Evolutionary conservation across 2,888 invertebrate genomes (phyloP).

Genomic region (Mimumesa dahlbomi): DNA sequence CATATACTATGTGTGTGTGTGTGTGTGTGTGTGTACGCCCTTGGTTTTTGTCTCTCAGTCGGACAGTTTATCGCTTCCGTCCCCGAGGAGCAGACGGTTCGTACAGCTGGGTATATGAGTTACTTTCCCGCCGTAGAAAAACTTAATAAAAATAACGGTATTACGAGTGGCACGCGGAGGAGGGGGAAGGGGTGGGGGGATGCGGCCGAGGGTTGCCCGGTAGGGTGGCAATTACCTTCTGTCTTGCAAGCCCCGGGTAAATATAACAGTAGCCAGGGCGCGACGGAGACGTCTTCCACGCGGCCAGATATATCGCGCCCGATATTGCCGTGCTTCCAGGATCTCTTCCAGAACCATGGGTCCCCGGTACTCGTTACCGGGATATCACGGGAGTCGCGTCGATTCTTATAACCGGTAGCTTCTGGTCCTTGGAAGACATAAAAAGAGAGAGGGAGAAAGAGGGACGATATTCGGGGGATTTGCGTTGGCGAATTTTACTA

Average conservation of each 20-base stretch:
- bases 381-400: conserved; percentile 11
- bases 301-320: conserved; percentile 45
- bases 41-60: conserved; percentile 30
- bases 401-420: conserved; percentile 15
- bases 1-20: no score
- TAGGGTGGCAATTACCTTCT: conserved; percentile 62
- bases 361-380: conserved; percentile 18
- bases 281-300: conserved; percentile 39
- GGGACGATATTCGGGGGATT: no score
- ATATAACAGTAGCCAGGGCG: conserved; percentile 49
- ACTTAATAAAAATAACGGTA: conserved; percentile 69
- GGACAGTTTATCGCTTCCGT: conserved; percentile 55
- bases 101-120: conserved; percentile 43
- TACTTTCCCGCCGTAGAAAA: conserved; percentile 51
- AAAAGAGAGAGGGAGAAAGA: no score
- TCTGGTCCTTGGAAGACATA: no score
- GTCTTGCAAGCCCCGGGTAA: conserved; percentile 48
- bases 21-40: no score
- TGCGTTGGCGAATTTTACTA: no score
- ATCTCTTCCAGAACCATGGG: conserved; percentile 1
- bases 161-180: conserved; percentile 45
- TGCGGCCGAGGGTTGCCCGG: no score
- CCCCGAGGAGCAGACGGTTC: conserved; percentile 45
- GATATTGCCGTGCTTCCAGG: conserved; percentile 43
- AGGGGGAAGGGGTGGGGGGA: conserved; percentile 9